phyloP scores from a whole-genome alignment of 2,113 vertebrate species.

The Engraulis encrasicolus region DNA sequence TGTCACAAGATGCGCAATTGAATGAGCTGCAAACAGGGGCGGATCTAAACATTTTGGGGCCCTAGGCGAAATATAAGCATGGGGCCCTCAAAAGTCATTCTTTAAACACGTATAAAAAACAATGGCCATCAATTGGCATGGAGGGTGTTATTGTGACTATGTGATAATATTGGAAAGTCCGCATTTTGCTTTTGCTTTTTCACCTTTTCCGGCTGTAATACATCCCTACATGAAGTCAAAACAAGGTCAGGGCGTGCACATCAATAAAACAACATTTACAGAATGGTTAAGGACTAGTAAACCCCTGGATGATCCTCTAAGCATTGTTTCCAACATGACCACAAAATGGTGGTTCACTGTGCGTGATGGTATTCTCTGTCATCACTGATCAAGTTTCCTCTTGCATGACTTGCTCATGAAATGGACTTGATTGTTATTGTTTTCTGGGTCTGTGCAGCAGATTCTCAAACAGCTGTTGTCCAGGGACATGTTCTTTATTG shows the following conservation, averaged over 20 bases:
- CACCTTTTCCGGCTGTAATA: conserved; percentile 34
- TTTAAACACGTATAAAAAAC: too few species aligned
- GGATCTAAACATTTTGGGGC: too few species aligned
- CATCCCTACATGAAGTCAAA: conserved; percentile 43
- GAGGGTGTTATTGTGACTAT: too few species aligned
- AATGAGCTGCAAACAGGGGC: not conserved
- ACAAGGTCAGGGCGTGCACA: conserved; percentile 51
- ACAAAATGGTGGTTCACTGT: conserved; percentile 27
- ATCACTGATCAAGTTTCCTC: not conserved
- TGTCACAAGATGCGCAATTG: not conserved
- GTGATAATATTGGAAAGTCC: too few species aligned
- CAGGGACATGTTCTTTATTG: not conserved
- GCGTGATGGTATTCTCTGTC: not conserved
- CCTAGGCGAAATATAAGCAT: too few species aligned
- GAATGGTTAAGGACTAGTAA: conserved; percentile 49
- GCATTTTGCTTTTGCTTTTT: not conserved
- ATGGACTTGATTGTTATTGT: not conserved
- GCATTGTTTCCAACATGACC: conserved; percentile 53
- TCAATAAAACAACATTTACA: conserved; percentile 54
- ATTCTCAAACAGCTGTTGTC: not conserved
- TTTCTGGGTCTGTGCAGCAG: not conserved
- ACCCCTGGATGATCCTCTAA: conserved; percentile 55
- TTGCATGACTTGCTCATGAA: not conserved
- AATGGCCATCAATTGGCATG: too few species aligned
- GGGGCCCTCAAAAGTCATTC: too few species aligned